phyloP scores from a whole-genome alignment of 1,140 invertebrate genomes.

The Prorops nasuta region DNA sequence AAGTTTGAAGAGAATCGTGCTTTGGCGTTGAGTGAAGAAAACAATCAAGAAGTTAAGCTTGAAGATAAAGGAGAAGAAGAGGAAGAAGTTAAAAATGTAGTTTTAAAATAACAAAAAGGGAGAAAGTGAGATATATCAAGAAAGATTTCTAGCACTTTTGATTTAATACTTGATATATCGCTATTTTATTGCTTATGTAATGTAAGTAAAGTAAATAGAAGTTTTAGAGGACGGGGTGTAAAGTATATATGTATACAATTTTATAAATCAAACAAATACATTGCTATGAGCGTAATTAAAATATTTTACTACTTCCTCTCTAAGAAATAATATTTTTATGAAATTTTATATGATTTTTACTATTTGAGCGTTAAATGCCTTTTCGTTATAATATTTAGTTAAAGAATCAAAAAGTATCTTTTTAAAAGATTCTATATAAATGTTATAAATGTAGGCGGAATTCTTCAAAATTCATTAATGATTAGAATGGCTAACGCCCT shows the following conservation, averaged over 20 bases:
- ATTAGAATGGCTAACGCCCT: slow-evolving; percentile 42
- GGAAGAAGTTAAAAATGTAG: slow-evolving; percentile 7
- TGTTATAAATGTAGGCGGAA: slow-evolving; percentile 38
- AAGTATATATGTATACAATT: background rate
- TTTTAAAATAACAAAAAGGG: slow-evolving; percentile 19
- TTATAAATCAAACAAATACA: background rate
- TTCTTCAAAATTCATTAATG: slow-evolving; percentile 33
- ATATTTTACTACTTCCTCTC: slow-evolving; percentile 31
- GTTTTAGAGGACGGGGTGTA: no score
- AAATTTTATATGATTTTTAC: slow-evolving; percentile 40
- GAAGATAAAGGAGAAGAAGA: slow-evolving; percentile 15
- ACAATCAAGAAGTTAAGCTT: background rate
- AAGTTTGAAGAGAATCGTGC: slow-evolving; percentile 47
- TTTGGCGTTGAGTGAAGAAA: background rate
- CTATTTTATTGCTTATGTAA: background rate
- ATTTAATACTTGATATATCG: slow-evolving; percentile 6
- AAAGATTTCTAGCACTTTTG: slow-evolving; percentile 7
- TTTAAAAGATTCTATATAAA: slow-evolving; percentile 19
- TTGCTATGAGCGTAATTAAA: background rate
- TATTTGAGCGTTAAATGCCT: slow-evolving; percentile 37
- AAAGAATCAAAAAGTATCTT: background rate
- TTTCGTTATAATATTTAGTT: no score
- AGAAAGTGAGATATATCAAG: slow-evolving; percentile 10
- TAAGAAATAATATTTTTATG: slow-evolving; percentile 39
- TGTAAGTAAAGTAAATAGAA: background rate